These are phyloP conservation scores for Athalia circularis DNA, from an alignment of 2,888 invertebrate genomes.

Conservation along the genomic window DNA sequence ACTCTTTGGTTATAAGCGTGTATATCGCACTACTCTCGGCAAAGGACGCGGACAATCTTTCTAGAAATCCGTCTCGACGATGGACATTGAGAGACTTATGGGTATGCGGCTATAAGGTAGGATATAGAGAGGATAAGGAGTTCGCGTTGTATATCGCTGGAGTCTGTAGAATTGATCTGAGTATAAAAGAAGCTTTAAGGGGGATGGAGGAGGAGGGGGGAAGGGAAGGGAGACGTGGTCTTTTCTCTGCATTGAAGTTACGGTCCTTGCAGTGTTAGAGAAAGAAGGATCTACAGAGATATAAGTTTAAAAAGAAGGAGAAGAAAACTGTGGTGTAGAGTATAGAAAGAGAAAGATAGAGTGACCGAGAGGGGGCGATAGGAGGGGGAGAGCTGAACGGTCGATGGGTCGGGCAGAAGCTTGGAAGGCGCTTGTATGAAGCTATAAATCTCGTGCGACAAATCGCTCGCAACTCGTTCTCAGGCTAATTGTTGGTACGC, in stretches of 20 bases:
- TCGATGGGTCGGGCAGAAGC: slow-evolving; percentile 17
- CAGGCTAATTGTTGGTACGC: slow-evolving; percentile 67
- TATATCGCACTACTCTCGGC: background rate
- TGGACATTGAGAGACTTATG: slow-evolving; percentile 38
- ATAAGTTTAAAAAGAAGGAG: no score
- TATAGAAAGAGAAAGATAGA: slow-evolving; percentile 6
- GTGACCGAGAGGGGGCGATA: background rate
- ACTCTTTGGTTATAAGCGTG: background rate
- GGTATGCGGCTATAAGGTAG: slow-evolving; percentile 8
- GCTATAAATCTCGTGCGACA: slow-evolving; percentile 68
- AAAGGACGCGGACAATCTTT: slow-evolving; percentile 35
- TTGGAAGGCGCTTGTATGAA: slow-evolving; percentile 62
- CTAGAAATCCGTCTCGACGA: slow-evolving; percentile 32
- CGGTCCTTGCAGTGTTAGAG: no score
- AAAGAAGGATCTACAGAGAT: no score
- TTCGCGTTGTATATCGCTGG: background rate
- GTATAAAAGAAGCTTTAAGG: slow-evolving; percentile 23
- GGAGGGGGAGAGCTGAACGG: background rate
- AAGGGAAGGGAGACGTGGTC: no score
- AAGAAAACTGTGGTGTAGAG: background rate
- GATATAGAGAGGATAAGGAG: background rate
- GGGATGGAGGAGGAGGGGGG: no score
- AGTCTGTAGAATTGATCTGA: slow-evolving; percentile 26
- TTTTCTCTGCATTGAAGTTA: no score
- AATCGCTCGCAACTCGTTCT: slow-evolving; percentile 65